These are phyloP conservation scores for Procambarus virginalis DNA, from an alignment of 1,140 invertebrate species.

Conservation along the genomic window DNA sequence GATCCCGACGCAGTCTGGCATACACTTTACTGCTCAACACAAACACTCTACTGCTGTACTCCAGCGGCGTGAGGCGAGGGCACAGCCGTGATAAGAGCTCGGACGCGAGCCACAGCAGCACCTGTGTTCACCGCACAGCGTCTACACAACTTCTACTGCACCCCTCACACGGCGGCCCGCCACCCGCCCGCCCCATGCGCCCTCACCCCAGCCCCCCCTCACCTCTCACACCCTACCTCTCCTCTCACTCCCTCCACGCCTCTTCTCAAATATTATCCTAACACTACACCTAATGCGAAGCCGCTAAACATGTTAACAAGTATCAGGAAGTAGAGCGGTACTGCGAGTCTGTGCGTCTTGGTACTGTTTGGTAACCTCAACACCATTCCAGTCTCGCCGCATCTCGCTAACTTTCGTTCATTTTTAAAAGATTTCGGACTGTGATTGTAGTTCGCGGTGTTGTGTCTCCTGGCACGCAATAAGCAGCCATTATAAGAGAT, in stretches of 20 bases:
- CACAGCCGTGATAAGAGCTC: constrained; percentile 31
- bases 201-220: not conserved
- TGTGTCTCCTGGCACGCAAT: not conserved
- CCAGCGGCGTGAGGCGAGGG: constrained; percentile 31
- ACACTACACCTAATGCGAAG: no score
- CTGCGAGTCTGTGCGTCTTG: not conserved
- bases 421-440: constrained; percentile 29
- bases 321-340: not conserved
- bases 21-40: not conserved
- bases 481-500: not conserved
- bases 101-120: constrained; percentile 52
- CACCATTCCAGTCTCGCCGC: constrained; percentile 27
- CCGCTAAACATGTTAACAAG: not conserved
- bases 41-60: constrained; percentile 2
- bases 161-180: constrained; percentile 26
- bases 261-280: no score
- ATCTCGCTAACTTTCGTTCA: constrained; percentile 30
- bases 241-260: not conserved
- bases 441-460: not conserved
- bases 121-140: constrained; percentile 57
- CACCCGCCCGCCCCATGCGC: constrained; percentile 16
- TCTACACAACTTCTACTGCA: constrained; percentile 62
- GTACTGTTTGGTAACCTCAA: constrained; percentile 58
- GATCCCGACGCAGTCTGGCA: not conserved
- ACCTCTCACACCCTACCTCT: not conserved